Evolutionary conservation across 2,113 vertebrate species (phyloP), one percentile per base, ranked within the genome.

Genomic region (Rallus limicola): DNA sequence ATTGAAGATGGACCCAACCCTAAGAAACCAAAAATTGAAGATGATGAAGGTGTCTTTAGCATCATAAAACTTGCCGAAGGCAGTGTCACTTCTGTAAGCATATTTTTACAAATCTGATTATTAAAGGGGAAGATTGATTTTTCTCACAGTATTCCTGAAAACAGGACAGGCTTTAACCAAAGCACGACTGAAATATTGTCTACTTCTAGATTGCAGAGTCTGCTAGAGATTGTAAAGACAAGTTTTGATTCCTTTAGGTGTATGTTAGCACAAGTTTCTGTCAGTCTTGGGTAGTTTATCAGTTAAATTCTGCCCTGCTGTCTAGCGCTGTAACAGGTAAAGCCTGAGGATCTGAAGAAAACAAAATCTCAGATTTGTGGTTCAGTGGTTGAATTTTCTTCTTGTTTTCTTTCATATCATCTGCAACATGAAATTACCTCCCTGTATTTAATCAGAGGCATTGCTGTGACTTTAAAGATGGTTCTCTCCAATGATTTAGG

Each of bases 61-160:
- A 74, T 99, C 74, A 95, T 97, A 17, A 96, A 98, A 89, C 98
- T 99, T 88, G 97, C 98, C 14, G 98, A 99, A 94, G 99, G 99
- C 94, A 98, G 34, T 13, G 60, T 99, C 87, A 99, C 98, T 36
- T 98, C 97, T 82, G 99, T 99, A 97, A 99, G 99, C 83, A 72
- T 64, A 31, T 82, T 85, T 94, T 93, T 93, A 62, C 38, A 81
- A 48, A 72, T 78, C 38, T 79, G 25, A 21, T 97, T 86, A 23
- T 50, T 40, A 62, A 83, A 77, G 42, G 10, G 11, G 12, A 58
- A 48, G 52, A 83, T 67, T 63, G 46, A 20, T 83, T 62, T 90
- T 19, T 85, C 3, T 26, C 65, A 53, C 17, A 80, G 56, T 67
- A 78, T 77, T 88, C n/a, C n/a, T 84, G 48, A 60, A 56, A 84